phyloP scores from a whole-genome alignment of 2,797 vertebrate genomes.

The Syndactyla subalaris region DNA sequence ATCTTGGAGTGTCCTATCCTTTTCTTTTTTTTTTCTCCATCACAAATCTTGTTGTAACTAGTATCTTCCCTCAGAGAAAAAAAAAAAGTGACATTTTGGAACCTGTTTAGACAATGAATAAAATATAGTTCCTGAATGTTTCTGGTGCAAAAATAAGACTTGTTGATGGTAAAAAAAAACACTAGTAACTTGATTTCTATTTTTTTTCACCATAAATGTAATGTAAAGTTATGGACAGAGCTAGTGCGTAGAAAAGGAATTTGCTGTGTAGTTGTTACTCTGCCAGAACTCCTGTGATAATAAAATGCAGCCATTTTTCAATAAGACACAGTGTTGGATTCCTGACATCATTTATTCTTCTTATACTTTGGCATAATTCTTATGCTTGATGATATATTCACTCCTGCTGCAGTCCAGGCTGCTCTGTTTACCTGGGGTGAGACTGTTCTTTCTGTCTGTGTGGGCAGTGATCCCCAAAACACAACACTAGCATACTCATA shows the following conservation, averaged over 20 bases:
- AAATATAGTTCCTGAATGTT: not conserved
- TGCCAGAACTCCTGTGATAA: not conserved
- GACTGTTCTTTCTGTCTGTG: not conserved
- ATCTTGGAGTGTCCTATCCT: not conserved
- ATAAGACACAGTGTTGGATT: not conserved
- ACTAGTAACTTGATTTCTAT: not conserved
- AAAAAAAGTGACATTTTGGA: not conserved
- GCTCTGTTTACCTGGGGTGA: not conserved
- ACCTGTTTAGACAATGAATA: not conserved
- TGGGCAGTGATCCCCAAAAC: not conserved
- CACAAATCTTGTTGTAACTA: not conserved
- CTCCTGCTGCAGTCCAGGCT: not conserved
- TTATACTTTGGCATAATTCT: not conserved
- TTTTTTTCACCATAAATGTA: not conserved
- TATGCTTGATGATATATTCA: not conserved
- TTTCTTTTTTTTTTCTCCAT: not conserved
- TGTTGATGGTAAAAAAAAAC: not conserved
- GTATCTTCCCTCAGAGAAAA: not conserved
- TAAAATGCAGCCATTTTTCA: not conserved
- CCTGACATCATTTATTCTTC: not conserved
- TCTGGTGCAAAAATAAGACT: not conserved
- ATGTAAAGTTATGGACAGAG: not conserved
- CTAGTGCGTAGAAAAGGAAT: not conserved
- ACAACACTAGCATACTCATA: not conserved
- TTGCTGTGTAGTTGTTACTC: not conserved